A percentile compares a stretch with the other conserved stretches of the same genome.
Evolutionary conservation across 2,797 vertebrate species (phyloP).

Genomic region (Nannoperca obscura): DNA sequence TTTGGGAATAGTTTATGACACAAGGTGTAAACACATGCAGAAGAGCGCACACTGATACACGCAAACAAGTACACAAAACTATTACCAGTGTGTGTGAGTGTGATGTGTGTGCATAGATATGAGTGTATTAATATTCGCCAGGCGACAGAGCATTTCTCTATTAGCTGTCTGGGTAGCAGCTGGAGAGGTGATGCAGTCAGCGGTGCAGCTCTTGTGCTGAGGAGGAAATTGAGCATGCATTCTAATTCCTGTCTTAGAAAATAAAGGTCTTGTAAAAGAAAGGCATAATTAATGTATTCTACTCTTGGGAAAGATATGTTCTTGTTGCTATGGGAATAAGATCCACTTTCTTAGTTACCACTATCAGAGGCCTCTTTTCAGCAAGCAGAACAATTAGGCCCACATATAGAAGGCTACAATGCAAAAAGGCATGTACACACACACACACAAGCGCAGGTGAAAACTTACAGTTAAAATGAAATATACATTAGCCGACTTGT

Average conservation of each 20-base stretch:
- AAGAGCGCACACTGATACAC: conserved; percentile 31
- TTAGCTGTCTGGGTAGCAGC: conserved; percentile 78
- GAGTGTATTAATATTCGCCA: conserved; percentile 80
- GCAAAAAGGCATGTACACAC: conserved; percentile 47
- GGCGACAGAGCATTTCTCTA: conserved; percentile 71
- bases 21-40: conserved; percentile 54
- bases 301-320: conserved; percentile 81
- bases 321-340: conserved; percentile 86
- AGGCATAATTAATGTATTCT: conserved; percentile 83
- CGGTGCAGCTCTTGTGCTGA: conserved; percentile 71
- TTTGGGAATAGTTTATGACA: conserved; percentile 61
- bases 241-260: conserved; percentile 82
- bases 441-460: conserved; percentile 25
- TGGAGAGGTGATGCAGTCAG: conserved; percentile 76
- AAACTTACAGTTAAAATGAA: conserved; percentile 9
- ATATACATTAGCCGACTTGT: neutral
- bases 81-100: conserved; percentile 56
- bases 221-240: conserved; percentile 83
- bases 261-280: conserved; percentile 82
- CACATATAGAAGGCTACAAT: conserved; percentile 30
- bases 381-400: conserved; percentile 64
- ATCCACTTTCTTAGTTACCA: conserved; percentile 78
- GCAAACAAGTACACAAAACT: conserved; percentile 58
- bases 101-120: conserved; percentile 67
- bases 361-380: conserved; percentile 65